phyloP scores from a whole-genome alignment of 2,797 vertebrate species.

The Semaprochilodus insignis region DNA sequence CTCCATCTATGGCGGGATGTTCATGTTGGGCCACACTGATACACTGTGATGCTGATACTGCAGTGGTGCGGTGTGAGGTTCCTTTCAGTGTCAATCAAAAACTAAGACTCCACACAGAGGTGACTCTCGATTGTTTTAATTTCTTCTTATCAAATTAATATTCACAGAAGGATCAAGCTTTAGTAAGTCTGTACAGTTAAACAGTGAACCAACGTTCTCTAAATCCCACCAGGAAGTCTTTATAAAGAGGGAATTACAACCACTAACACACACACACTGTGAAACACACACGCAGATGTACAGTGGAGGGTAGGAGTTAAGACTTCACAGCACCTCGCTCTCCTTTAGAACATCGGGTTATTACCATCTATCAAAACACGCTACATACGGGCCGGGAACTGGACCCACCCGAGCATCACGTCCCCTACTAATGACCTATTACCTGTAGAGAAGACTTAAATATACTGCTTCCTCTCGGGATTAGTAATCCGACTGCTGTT shows the following conservation, averaged over 20 bases:
- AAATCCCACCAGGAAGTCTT: background rate
- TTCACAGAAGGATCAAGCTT: conserved; percentile 5
- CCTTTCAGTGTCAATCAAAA: background rate
- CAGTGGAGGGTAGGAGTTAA: background rate
- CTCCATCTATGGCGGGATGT: no score
- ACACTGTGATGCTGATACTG: no score
- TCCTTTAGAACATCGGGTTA: background rate
- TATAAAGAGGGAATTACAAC: background rate
- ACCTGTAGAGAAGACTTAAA: no score
- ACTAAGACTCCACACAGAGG: no score
- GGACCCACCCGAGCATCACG: background rate
- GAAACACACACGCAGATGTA: background rate
- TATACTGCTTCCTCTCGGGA: background rate
- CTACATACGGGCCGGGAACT: background rate
- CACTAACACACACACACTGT: background rate
- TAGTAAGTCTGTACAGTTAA: conserved; percentile 10
- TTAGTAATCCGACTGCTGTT: background rate
- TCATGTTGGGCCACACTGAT: no score
- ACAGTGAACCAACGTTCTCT: background rate
- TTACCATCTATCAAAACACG: background rate
- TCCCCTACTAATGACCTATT: background rate
- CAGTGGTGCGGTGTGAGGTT: no score
- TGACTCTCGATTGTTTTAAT: conserved; percentile 14
- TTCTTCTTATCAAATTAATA: conserved; percentile 10
- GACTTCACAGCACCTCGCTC: background rate